phyloP scores from a whole-genome alignment of 92 coral and sea anemone species.

The Epizoanthus illoricatus region DNA sequence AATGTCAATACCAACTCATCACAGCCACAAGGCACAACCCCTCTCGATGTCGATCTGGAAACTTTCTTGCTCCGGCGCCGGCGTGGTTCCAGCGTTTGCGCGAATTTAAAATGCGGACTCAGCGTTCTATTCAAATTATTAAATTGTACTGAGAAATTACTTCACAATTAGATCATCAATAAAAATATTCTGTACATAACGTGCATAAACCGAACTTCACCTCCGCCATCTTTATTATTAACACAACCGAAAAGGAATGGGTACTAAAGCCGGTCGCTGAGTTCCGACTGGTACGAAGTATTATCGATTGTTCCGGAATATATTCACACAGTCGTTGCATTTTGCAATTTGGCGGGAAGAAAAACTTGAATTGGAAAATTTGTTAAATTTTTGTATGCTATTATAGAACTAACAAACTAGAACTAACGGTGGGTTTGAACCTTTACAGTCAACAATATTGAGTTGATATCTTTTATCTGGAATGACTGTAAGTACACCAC shows the following conservation, averaged over 20 bases:
- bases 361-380: background rate
- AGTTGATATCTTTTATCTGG: background rate
- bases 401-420: background rate
- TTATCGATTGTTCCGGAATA: constrained; percentile 2
- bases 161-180: background rate
- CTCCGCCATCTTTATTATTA: constrained; percentile 18
- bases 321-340: background rate
- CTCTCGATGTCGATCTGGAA: no score
- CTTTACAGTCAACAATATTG: background rate
- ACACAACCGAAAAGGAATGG: background rate
- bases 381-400: no score
- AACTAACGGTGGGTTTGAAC: background rate
- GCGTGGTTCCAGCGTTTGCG: background rate
- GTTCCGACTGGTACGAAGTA: constrained; percentile 1
- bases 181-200: background rate
- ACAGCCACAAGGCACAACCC: no score
- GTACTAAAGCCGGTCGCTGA: background rate
- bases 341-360: background rate
- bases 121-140: background rate
- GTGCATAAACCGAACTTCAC: background rate
- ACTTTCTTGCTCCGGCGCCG: background rate
- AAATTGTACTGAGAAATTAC: background rate
- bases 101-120: background rate
- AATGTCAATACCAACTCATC: no score
- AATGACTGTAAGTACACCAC: constrained; percentile 38